Evolutionary conservation across 64 coral and sea anemone genomes (phyloP).

Genomic region (Montipora foliosa): DNA sequence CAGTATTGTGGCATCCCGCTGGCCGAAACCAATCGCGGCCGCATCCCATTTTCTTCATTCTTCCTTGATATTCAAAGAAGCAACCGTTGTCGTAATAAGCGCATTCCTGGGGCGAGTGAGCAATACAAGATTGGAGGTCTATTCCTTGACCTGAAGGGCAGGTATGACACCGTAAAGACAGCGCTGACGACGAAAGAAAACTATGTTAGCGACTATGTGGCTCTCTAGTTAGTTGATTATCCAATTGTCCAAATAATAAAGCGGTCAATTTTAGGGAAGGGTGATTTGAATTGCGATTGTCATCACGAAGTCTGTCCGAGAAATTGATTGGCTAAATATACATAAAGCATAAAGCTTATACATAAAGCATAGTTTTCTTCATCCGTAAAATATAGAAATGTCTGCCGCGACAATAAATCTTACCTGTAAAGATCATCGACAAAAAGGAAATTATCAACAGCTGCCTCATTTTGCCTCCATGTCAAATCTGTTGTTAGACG

Average conservation of each 20-base stretch:
- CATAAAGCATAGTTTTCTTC: too few species aligned
- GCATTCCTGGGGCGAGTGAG: slow-evolving; percentile 41
- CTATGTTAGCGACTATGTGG: background rate
- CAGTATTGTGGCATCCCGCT: background rate
- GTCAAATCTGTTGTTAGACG: too few species aligned
- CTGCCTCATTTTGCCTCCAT: background rate
- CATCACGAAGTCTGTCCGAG: too few species aligned
- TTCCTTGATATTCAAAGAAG: slow-evolving; percentile 13
- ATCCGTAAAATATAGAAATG: too few species aligned
- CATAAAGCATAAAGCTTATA: too few species aligned
- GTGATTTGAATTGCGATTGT: too few species aligned
- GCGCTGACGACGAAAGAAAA: background rate
- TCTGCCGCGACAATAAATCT: background rate
- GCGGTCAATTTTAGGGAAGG: too few species aligned
- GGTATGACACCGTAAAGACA: slow-evolving; percentile 3
- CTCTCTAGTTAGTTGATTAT: background rate
- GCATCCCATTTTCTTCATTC: slow-evolving; percentile 47
- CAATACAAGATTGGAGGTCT: slow-evolving; percentile 10
- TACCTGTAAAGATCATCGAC: background rate
- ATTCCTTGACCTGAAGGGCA: background rate
- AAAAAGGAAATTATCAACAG: background rate
- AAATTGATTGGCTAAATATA: too few species aligned
- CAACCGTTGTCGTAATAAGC: slow-evolving; percentile 24
- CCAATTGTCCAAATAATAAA: too few species aligned
- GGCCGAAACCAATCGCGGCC: slow-evolving; percentile 32